Percentiles rank a stretch among this genome's conserved stretches.
These are phyloP conservation scores for Cecidostiba fungosa DNA, from an alignment of 2,888 invertebrate genomes.

Conservation along the genomic window DNA sequence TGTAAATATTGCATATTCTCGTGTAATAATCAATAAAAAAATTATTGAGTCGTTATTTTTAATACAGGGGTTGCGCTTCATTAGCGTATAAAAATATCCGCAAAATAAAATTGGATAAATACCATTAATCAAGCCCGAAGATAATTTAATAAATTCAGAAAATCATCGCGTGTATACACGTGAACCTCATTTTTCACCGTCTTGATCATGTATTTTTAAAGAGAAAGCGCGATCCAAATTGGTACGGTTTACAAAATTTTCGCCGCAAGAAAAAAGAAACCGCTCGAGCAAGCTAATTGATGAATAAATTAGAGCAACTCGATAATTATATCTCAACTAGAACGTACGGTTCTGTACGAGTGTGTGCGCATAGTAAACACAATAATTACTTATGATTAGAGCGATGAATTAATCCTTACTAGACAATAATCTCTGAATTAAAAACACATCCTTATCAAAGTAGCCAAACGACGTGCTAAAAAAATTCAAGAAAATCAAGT, in stretches of 20 bases:
- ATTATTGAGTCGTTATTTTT: background rate
- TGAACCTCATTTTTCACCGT: background rate
- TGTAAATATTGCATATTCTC: too few species aligned
- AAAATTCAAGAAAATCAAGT: background rate
- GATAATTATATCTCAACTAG: background rate
- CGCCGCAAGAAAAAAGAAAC: background rate
- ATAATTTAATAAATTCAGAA: background rate
- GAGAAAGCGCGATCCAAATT: background rate
- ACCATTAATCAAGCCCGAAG: too few species aligned
- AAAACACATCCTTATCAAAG: constrained; percentile 1
- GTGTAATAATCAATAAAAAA: background rate
- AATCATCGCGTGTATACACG: background rate
- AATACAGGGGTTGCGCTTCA: background rate
- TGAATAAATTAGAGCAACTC: constrained; percentile 10
- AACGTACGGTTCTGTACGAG: too few species aligned
- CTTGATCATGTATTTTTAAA: background rate
- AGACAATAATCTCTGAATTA: constrained; percentile 9
- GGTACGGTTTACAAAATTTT: background rate
- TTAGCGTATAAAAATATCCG: too few species aligned
- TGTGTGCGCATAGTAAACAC: constrained; percentile 26
- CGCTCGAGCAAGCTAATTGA: background rate
- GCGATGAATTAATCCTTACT: constrained; percentile 32
- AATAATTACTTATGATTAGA: constrained; percentile 26
- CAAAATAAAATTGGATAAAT: too few species aligned
- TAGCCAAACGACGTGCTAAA: background rate